Percentiles rank a stretch among this genome's conserved stretches.
Evolutionary conservation across 2,113 vertebrate genomes (phyloP).

Genomic region (Pseudonaja textilis): DNA sequence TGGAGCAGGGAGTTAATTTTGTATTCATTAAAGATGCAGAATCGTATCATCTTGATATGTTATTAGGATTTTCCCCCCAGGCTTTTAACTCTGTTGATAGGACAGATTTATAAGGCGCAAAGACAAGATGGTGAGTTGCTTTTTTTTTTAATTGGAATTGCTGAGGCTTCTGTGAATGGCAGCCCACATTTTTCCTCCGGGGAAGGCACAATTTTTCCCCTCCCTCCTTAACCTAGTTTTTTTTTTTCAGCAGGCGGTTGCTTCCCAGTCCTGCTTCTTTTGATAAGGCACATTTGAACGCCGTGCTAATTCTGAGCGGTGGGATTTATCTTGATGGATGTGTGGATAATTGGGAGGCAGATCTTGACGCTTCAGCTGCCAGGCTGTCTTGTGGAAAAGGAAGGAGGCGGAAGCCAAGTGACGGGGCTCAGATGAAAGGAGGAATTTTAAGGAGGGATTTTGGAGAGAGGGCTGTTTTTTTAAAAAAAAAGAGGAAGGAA

Average conservation of each 20-base stretch:
- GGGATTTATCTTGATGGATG: background rate
- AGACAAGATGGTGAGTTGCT: background rate
- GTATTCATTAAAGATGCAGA: background rate
- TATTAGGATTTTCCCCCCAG: background rate
- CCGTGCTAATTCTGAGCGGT: background rate
- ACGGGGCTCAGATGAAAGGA: background rate
- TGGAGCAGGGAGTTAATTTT: background rate
- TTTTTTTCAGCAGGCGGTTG: background rate
- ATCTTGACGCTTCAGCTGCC: background rate
- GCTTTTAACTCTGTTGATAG: background rate
- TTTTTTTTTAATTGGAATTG: background rate
- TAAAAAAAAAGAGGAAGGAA: background rate
- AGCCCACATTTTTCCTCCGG: background rate
- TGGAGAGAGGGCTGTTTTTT: no score
- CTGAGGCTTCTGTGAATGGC: background rate
- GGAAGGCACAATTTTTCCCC: background rate
- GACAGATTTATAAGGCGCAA: background rate
- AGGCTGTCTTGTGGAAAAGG: background rate
- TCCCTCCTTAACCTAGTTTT: background rate
- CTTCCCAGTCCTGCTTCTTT: background rate
- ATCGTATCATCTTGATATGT: no score
- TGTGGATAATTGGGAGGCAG: conserved; percentile 8
- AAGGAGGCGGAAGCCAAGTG: background rate
- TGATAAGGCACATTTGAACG: conserved; percentile 15
- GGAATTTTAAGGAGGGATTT: background rate